phyloP scores from a whole-genome alignment of 2,888 invertebrate species.

The Bombylius discolor region DNA sequence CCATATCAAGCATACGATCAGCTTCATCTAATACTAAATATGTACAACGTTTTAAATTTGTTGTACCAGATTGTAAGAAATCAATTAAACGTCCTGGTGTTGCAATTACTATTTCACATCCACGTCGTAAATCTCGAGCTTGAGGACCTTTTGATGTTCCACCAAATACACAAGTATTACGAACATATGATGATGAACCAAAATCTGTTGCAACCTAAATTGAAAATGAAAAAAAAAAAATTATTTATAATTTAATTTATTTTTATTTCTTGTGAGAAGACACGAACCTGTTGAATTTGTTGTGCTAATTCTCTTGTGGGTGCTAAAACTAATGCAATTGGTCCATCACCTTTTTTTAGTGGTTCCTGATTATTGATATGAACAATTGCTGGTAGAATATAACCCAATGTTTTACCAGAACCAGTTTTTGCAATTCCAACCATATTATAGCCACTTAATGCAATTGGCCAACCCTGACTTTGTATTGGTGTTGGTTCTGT shows the following conservation, averaged over 20 bases:
- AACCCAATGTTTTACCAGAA: slow-evolving; percentile 67
- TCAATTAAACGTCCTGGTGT: slow-evolving; percentile 87
- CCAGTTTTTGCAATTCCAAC: slow-evolving; percentile 81
- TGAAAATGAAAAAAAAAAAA: no score
- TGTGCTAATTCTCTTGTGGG: slow-evolving; percentile 69
- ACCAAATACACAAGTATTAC: slow-evolving; percentile 80
- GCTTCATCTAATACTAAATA: slow-evolving; percentile 85
- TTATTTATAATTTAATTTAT: no score
- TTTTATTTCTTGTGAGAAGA: no score
- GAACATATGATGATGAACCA: slow-evolving; percentile 62
- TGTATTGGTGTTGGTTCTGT: slow-evolving; percentile 73
- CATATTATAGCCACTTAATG: slow-evolving; percentile 68
- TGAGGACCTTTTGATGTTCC: slow-evolving; percentile 75
- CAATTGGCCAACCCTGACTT: slow-evolving; percentile 79
- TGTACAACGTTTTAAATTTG: slow-evolving; percentile 66
- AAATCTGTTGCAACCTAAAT: slow-evolving; percentile 60
- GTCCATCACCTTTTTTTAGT: slow-evolving; percentile 66
- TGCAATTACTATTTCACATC: slow-evolving; percentile 81
- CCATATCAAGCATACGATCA: slow-evolving; percentile 96
- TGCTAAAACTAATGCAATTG: slow-evolving; percentile 67
- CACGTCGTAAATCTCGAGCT: slow-evolving; percentile 60
- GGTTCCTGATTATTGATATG: slow-evolving; percentile 75
- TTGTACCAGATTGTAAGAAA: slow-evolving; percentile 66
- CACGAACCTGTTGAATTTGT: slow-evolving; percentile 54
- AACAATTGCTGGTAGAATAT: slow-evolving; percentile 72